Evolutionary conservation across 2,113 vertebrate genomes (phyloP).

Genomic region (Hemiprocne comata): DNA sequence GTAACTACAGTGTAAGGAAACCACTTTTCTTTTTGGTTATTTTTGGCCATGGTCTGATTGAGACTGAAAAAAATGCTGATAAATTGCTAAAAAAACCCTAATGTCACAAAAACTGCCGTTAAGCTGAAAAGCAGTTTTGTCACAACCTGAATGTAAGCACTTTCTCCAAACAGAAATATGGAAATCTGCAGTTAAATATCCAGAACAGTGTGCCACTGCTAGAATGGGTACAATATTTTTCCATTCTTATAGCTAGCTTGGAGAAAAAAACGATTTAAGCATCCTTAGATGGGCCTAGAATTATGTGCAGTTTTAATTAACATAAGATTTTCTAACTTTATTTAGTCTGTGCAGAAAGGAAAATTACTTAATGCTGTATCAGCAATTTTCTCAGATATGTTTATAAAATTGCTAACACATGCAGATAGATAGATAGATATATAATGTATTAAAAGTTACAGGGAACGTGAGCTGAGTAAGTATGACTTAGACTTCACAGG

Average conservation of each 20-base stretch:
- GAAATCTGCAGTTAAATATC: neutral
- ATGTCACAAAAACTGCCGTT: neutral
- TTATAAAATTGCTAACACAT: neutral
- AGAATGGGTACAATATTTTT: neutral
- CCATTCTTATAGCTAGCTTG: neutral
- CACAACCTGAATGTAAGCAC: conserved; percentile 19
- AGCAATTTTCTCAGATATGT: neutral
- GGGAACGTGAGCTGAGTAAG: neutral
- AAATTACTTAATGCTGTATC: neutral
- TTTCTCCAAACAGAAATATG: conserved; percentile 10
- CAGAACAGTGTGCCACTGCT: neutral
- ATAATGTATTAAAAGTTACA: neutral
- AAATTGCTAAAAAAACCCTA: neutral
- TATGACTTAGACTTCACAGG: neutral
- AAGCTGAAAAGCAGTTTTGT: conserved; percentile 31
- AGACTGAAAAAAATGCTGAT: neutral
- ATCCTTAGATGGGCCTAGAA: neutral
- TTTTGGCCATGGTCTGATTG: neutral
- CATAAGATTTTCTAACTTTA: neutral
- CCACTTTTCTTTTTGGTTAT: neutral
- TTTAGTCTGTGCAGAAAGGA: neutral
- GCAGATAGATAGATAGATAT: neutral
- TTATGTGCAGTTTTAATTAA: conserved; percentile 19
- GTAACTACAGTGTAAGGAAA: neutral
- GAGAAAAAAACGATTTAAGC: neutral